Evolutionary conservation across 2,797 vertebrate genomes (phyloP).

Genomic region (Bucorvus abyssinicus): DNA sequence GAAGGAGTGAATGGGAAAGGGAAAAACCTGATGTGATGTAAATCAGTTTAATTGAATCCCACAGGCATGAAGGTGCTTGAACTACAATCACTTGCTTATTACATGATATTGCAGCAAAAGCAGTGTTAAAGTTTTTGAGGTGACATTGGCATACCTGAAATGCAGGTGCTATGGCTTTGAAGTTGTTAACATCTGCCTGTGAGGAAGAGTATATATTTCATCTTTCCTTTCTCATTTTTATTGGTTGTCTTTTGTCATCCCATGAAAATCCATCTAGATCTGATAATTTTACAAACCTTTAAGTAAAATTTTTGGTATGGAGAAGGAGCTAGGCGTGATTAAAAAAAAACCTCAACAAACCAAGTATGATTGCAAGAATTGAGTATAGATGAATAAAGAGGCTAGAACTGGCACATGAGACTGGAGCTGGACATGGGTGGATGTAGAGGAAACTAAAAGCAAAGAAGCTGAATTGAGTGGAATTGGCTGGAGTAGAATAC

Average conservation of each 20-base stretch:
- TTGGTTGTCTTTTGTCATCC: background rate
- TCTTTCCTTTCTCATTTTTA: background rate
- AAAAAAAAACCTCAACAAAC: accelerated
- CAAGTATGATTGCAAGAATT: background rate
- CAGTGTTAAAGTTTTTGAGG: background rate
- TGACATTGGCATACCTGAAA: background rate
- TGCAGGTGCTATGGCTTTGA: background rate
- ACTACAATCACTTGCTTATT: background rate
- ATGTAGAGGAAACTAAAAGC: background rate
- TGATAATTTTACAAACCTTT: background rate
- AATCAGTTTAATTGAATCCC: background rate
- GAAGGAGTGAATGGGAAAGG: background rate
- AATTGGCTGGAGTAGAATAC: background rate
- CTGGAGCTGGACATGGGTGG: background rate
- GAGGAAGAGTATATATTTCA: background rate
- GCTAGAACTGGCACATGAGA: background rate
- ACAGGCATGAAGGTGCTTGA: background rate
- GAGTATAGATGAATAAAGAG: background rate
- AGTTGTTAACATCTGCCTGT: background rate
- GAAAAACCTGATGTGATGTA: background rate
- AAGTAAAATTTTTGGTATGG: background rate
- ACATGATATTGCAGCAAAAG: background rate
- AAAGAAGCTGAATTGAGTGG: background rate
- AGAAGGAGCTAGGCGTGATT: background rate
- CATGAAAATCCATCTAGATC: background rate